Evolutionary conservation across 2,888 invertebrate species (phyloP).

Genomic region (Drosophila quinaria): DNA sequence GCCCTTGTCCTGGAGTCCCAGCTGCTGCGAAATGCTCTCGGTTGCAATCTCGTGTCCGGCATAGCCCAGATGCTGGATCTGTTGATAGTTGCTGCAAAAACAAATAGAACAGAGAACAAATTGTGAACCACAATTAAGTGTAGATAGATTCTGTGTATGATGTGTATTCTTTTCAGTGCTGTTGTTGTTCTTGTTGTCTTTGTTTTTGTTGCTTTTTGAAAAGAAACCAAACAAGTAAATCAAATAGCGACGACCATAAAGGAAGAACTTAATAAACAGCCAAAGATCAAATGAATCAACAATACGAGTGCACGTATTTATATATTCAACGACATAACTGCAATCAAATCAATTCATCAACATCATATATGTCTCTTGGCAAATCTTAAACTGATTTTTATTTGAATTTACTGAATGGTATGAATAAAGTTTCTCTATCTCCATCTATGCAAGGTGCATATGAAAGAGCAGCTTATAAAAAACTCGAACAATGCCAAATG

Average conservation of each 20-base stretch:
- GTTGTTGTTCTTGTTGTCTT: not conserved
- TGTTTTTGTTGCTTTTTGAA: not conserved
- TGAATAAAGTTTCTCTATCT: not conserved
- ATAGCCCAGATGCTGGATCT: constrained; percentile 95
- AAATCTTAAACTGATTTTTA: constrained; percentile 1
- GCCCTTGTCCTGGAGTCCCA: constrained; percentile 94
- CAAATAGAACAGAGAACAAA: constrained; percentile 3
- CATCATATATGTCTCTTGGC: constrained; percentile 1
- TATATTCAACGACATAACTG: constrained; percentile 4
- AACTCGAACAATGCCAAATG: constrained; percentile 25
- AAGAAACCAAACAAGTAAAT: constrained; percentile 41
- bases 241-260: constrained; percentile 37
- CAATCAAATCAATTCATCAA: constrained; percentile 10
- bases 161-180: not conserved
- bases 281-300: constrained; percentile 29
- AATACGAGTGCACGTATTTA: not conserved
- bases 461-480: not conserved
- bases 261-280: constrained; percentile 18
- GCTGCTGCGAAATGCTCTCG: constrained; percentile 89
- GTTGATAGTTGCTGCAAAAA: constrained; percentile 94
- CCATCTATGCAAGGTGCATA: not conserved
- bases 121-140: constrained; percentile 38
- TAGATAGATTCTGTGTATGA: constrained; percentile 1
- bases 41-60: constrained; percentile 94
- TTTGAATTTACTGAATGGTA: not conserved